Conservation (phyloP, 2,113 vertebrate species). For the Beaufortia kweichowensis region DNA sequence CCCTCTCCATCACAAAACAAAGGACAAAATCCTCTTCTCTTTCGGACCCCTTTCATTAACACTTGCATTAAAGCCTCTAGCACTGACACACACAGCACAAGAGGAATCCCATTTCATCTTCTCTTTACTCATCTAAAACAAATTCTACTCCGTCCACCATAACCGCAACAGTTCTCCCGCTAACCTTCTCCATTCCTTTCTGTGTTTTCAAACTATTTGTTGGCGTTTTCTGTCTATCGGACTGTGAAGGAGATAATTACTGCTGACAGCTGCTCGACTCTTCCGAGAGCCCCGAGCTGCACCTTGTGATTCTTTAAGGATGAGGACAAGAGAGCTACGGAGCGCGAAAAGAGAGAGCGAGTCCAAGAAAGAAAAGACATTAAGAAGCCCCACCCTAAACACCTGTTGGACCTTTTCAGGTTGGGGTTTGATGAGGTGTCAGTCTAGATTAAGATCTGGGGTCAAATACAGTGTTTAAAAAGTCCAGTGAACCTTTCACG, state of each 20-base stretch:
- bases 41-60: conserved; percentile 84
- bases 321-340: conserved; percentile 63
- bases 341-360: conserved; percentile 38
- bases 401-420: conserved; percentile 84
- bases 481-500: conserved; percentile 19
- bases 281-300: conserved; percentile 81
- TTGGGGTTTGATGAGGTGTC: conserved; percentile 78
- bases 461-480: conserved; percentile 25
- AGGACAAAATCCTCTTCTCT: conserved; percentile 75
- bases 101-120: conserved; percentile 66
- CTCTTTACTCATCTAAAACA: background rate
- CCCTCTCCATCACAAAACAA: conserved; percentile 67
- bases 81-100: conserved; percentile 69
- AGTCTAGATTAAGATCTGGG: conserved; percentile 75
- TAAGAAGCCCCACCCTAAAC: conserved; percentile 80
- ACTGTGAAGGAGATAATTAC: conserved; percentile 90
- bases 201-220: conserved; percentile 27
- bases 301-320: conserved; percentile 82
- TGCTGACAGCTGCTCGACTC: conserved; percentile 94
- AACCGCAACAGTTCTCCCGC: conserved; percentile 45
- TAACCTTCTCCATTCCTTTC: conserved; percentile 58
- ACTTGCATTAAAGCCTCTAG: conserved; percentile 76
- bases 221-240: conserved; percentile 68
- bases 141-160: background rate
- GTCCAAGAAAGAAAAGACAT: conserved; percentile 58